Evolutionary conservation across 1,140 invertebrate species (phyloP).

Genomic region (Saccostrea glomerata): DNA sequence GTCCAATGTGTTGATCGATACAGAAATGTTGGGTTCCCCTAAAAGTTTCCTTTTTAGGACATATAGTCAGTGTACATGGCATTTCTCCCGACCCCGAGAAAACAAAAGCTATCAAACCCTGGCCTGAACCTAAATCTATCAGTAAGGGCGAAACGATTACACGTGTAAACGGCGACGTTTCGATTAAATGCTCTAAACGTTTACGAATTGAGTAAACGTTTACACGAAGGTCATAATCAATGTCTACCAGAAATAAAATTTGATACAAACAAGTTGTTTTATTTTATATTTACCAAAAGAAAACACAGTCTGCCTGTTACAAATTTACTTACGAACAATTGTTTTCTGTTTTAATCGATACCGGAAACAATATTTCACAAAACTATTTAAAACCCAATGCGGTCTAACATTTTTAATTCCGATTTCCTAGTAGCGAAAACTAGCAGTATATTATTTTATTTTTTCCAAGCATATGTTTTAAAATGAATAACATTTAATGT

Average conservation of each 20-base stretch:
- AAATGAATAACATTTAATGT: not conserved
- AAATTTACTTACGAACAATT: not conserved
- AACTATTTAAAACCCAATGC: not conserved
- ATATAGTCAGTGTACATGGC: no score
- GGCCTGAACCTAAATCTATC: no score
- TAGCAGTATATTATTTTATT: no score
- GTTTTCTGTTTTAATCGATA: not conserved
- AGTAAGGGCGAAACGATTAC: conserved; percentile 20
- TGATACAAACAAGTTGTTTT: not conserved
- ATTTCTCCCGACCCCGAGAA: no score
- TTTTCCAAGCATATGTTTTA: not conserved
- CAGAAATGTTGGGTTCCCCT: conserved; percentile 65
- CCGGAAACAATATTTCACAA: conserved; percentile 6
- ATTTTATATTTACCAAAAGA: not conserved
- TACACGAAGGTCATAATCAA: not conserved
- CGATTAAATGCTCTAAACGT: not conserved
- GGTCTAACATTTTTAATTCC: not conserved
- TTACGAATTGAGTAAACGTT: not conserved
- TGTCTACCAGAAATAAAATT: not conserved
- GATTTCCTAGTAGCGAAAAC: not conserved
- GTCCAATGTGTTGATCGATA: conserved; percentile 79
- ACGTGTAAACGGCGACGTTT: not conserved
- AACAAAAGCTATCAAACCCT: no score
- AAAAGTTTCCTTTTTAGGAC: no score
- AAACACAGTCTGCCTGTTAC: not conserved